Conservation (phyloP, 1,140 invertebrate genomes). For the Papilio aristodemus region DNA sequence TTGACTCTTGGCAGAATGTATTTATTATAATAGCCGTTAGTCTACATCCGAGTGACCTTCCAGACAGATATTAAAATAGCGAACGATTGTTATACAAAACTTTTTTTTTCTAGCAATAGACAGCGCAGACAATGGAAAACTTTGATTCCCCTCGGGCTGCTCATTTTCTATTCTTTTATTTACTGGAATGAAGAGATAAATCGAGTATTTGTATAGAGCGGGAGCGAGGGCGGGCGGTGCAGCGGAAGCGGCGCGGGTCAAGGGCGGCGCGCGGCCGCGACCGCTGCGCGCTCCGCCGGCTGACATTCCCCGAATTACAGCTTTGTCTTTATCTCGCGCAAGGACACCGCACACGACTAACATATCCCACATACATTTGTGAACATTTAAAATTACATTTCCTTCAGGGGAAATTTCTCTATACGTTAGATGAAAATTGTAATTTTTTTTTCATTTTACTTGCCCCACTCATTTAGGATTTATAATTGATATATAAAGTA, state of each 20-base stretch:
- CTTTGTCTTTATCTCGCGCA: slow-evolving; percentile 42
- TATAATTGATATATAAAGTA: no score
- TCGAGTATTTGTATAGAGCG: slow-evolving; percentile 47
- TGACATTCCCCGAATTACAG: slow-evolving; percentile 51
- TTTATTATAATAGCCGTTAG: slow-evolving; percentile 14
- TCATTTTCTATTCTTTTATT: slow-evolving; percentile 34
- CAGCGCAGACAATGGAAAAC: slow-evolving; percentile 26
- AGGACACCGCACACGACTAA: slow-evolving; percentile 24
- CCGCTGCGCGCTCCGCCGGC: slow-evolving; percentile 44
- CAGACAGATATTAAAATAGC: slow-evolving; percentile 27
- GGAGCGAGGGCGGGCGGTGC: slow-evolving; percentile 46
- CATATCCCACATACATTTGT: slow-evolving; percentile 1
- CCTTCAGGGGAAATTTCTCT: not conserved
- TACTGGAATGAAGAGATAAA: slow-evolving; percentile 42
- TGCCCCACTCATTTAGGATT: no score
- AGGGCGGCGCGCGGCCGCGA: slow-evolving; percentile 58
- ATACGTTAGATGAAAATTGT: not conserved
- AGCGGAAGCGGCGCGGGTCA: slow-evolving; percentile 55
- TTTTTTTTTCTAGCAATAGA: slow-evolving; percentile 20
- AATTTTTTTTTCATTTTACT: not conserved
- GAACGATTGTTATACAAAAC: slow-evolving; percentile 21
- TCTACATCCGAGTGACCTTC: slow-evolving; percentile 30
- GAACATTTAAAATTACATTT: not conserved
- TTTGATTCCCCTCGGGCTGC: slow-evolving; percentile 25
- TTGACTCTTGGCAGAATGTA: slow-evolving; percentile 31